Base-by-base conservation (phyloP, 2,113 vertebrate genomes). In the Pogonocichla stellata region DNA sequence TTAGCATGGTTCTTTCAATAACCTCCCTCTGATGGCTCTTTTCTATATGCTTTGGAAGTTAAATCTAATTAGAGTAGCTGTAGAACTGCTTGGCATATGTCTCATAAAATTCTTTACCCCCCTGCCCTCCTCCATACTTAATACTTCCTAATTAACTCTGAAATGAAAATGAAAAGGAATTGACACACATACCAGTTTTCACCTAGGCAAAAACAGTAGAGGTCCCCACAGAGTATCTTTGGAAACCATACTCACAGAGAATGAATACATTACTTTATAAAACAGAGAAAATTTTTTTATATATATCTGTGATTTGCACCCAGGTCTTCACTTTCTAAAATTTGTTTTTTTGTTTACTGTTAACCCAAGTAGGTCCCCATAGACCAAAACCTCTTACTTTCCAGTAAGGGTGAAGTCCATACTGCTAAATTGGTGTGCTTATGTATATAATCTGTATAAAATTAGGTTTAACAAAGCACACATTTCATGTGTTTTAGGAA, bases 111-210 rank as follows among this genome's bases (percentile, higher is more conserved):
- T 87, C 75, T 93, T 94, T 93, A 90, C 80, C 73, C 80, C 80
- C 26, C 45, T 95, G 56, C 60, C 34, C 77, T 96, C 50, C 31
- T 92, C n/a, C 70, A 54, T 87, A 93, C 66, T 88, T 94, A 95
- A 90, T 93, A 72, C 15, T 77, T 94, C 82, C 89, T 96, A 97
- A 95, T 97, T 96, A 97, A 94, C 34, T 94, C 51, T 64, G 74
- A 81, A 91, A 94, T 88, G 12, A 85, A 95, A 96, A 75, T 53
- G 20, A 79, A 90, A 96, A 95, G 5, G 64, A 96, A 60, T 90
- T 86, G 79, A 82, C 84, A 93, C 12, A 61, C 36, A 22, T 58
- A 80, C 13, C 28, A 60, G 20, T 80, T 92, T 95, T 86, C 60
- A 93, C 24, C 8, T 45, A 92, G 64, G 69, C 40, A 93, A 91